Conservation (phyloP, 2,113 vertebrate species). For the Eupsittula cactorum region DNA sequence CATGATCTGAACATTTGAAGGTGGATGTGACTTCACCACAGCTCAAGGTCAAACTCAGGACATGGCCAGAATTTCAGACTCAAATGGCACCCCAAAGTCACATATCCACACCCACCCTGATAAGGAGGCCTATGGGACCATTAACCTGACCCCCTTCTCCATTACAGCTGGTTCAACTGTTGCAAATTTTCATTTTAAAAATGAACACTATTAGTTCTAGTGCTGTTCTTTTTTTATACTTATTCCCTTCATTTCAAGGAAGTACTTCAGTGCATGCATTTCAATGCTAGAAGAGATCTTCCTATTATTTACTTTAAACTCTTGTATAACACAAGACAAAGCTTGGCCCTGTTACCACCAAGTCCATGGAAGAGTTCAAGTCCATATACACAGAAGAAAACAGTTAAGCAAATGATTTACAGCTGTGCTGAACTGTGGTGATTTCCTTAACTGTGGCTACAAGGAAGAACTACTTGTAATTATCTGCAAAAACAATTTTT, state of each 20-base stretch:
- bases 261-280: not conserved
- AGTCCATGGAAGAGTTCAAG: not conserved
- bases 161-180: not conserved
- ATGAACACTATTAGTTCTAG: not conserved
- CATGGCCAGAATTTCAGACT: not conserved
- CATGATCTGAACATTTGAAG: not conserved
- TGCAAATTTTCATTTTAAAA: not conserved
- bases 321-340: not conserved
- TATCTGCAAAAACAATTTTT: not conserved
- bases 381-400: not conserved
- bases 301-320: not conserved
- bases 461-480: constrained; percentile 36
- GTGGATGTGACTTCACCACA: not conserved
- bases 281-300: not conserved
- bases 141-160: not conserved
- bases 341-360: not conserved
- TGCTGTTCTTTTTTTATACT: not conserved
- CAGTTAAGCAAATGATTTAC: constrained; percentile 12
- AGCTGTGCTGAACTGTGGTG: not conserved
- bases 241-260: not conserved
- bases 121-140: not conserved
- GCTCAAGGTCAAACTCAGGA: not conserved
- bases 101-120: not conserved
- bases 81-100: not conserved
- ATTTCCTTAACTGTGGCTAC: not conserved